phyloP scores from a whole-genome alignment of 1,140 invertebrate species.

The Popillia japonica region DNA sequence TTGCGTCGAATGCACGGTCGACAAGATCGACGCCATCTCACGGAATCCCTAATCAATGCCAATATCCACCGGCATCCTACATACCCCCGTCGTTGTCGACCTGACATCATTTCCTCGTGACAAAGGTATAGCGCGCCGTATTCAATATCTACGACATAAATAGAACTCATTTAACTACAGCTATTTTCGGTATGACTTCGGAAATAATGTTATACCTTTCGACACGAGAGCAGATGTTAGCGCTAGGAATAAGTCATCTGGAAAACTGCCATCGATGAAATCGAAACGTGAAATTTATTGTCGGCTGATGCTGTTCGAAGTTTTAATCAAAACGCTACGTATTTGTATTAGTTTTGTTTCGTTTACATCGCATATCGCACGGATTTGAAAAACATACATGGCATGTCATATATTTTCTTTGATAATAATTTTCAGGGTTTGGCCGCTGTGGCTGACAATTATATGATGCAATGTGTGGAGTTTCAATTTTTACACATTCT shows the following conservation, averaged over 20 bases:
- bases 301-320: not conserved
- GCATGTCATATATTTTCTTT: too few species aligned
- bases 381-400: too few species aligned
- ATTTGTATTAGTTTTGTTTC: not conserved
- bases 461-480: too few species aligned
- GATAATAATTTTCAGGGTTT: too few species aligned
- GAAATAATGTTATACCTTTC: constrained; percentile 10
- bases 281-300: constrained; percentile 30
- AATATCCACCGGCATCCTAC: constrained; percentile 4
- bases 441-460: too few species aligned
- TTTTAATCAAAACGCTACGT: not conserved
- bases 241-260: not conserved
- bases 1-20: not conserved
- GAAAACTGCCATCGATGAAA: not conserved
- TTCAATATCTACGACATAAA: constrained; percentile 18
- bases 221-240: constrained; percentile 12
- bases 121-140: constrained; percentile 10
- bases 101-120: constrained; percentile 31
- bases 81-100: constrained; percentile 1
- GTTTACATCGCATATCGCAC: not conserved
- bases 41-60: constrained; percentile 16
- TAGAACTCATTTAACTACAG: constrained; percentile 23
- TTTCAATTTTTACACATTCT: too few species aligned
- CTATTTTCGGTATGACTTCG: constrained; percentile 24
- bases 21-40: not conserved